phyloP scores from a whole-genome alignment of 1,140 invertebrate species.

The Archegozetes longisetosus region DNA sequence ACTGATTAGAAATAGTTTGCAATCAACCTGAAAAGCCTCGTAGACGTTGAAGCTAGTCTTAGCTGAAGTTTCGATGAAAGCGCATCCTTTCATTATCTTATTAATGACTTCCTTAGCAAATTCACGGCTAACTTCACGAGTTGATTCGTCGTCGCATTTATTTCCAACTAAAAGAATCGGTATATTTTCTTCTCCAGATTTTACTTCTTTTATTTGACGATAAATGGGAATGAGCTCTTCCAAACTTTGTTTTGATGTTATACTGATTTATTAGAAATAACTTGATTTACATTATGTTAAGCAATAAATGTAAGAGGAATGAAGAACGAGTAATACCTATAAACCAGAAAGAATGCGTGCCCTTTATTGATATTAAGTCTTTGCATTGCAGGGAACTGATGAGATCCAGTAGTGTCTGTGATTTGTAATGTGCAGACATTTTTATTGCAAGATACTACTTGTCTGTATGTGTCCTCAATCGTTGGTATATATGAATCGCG shows the following conservation, averaged over 20 bases:
- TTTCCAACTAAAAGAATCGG: slow-evolving; percentile 90
- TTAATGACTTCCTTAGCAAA: slow-evolving; percentile 47
- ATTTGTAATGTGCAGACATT: slow-evolving; percentile 99
- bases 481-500: slow-evolving; percentile 96
- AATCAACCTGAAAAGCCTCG: slow-evolving; percentile 46
- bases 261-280: slow-evolving; percentile 32
- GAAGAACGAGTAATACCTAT: slow-evolving; percentile 13
- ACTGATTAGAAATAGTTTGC: no score
- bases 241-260: slow-evolving; percentile 80
- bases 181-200: slow-evolving; percentile 48
- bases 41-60: slow-evolving; percentile 99
- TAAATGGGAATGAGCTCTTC: slow-evolving; percentile 93
- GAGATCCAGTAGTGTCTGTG: slow-evolving; percentile 94
- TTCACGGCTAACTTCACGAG: slow-evolving; percentile 65
- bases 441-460: slow-evolving; percentile 98
- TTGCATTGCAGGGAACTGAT: slow-evolving; percentile 99
- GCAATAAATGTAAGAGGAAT: not conserved
- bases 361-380: slow-evolving; percentile 91
- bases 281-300: not conserved
- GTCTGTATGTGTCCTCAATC: slow-evolving; percentile 97
- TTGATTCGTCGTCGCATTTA: slow-evolving; percentile 84
- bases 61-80: slow-evolving; percentile 86
- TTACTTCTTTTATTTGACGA: slow-evolving; percentile 59
- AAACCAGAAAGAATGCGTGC: slow-evolving; percentile 79
- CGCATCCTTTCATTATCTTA: slow-evolving; percentile 39